Evolutionary conservation across 53 echinoderm and acorn worm genomes (phyloP), one percentile per base, ranked within the genome.

Genomic region (Holothuria leucospilota): DNA sequence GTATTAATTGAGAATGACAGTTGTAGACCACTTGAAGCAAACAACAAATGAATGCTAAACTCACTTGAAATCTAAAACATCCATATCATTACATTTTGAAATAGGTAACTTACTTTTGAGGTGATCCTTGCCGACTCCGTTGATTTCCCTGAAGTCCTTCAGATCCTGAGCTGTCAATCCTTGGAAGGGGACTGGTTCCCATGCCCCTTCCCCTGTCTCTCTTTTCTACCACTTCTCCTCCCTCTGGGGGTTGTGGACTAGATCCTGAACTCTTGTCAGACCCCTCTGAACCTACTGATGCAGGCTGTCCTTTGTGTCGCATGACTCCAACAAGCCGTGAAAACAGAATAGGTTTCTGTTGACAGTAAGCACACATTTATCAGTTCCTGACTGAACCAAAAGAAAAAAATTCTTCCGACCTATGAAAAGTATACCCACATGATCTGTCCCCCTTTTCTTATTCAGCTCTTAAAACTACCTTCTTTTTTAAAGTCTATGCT

Each of bases 101-200:
- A 64, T 16, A 21, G 67, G 2, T 20, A 39, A 89, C 92, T 89
- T 87, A 92, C 92, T 86, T 87, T 86, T 92, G 92, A 34, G 96
- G 96, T 59, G 96, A 96, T 15, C 91, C 71, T 62, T 86, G 86
- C 63, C 89, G 89, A 69, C 88, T 87, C 29, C 86, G 85, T 68
- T 89, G 91, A 29, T 93, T 93, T 20, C 82, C 82, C 4, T 73
- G 90, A 18, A 96, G 89, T 14, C 96, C 96, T 81, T 96, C 96
- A 13, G 96, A 96, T 5, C 96, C 96, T n/a, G 96, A 96, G 80
- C 96, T 96, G 62, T 96, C 96, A 39, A 96, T 96, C 91, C 96
- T 89, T 25, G 96, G 96, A 8, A 96, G 88, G 60, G 95, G 59
- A 78, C 85, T 16, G 78, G 75, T 29, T 51, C 85, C 61, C 71